These are phyloP conservation scores for Heliornis fulica DNA, from an alignment of 2,113 vertebrate species.

Conservation along the genomic window DNA sequence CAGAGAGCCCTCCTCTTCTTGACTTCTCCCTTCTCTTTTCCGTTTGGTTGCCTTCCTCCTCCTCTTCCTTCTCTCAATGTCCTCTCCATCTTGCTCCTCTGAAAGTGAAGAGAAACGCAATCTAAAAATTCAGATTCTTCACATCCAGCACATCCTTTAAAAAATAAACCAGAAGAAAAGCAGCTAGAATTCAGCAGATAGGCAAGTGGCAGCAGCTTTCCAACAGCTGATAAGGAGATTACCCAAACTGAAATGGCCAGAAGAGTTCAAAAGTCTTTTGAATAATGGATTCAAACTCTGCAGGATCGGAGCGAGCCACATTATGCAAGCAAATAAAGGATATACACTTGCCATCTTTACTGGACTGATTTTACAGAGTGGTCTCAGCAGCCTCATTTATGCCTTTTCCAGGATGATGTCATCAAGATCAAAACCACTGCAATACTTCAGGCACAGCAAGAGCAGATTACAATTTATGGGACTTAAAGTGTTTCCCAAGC, in stretches of 20 bases:
- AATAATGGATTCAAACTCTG: not conserved
- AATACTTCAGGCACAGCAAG: not conserved
- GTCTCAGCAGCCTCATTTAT: not conserved
- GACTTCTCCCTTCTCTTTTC: constrained; percentile 54
- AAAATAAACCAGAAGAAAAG: not conserved
- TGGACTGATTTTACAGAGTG: not conserved
- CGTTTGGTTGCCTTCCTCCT: constrained; percentile 69
- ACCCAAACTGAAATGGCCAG: fast-evolving
- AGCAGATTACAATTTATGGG: not conserved
- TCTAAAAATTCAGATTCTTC: not conserved
- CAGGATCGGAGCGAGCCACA: not conserved
- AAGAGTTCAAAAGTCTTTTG: fast-evolving
- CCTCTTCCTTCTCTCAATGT: constrained; percentile 66
- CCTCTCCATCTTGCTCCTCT: constrained; percentile 76
- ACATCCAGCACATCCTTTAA: not conserved
- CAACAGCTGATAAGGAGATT: not conserved
- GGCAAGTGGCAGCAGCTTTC: not conserved
- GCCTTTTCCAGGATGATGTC: not conserved
- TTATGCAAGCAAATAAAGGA: not conserved
- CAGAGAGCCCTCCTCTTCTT: constrained; percentile 22
- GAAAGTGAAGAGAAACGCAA: not conserved
- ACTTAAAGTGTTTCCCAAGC: not conserved
- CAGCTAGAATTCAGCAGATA: not conserved
- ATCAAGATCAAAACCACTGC: not conserved
- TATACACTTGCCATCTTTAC: fast-evolving